Conservation (phyloP, 1,140 invertebrate species). For the Idris sp. region DNA sequence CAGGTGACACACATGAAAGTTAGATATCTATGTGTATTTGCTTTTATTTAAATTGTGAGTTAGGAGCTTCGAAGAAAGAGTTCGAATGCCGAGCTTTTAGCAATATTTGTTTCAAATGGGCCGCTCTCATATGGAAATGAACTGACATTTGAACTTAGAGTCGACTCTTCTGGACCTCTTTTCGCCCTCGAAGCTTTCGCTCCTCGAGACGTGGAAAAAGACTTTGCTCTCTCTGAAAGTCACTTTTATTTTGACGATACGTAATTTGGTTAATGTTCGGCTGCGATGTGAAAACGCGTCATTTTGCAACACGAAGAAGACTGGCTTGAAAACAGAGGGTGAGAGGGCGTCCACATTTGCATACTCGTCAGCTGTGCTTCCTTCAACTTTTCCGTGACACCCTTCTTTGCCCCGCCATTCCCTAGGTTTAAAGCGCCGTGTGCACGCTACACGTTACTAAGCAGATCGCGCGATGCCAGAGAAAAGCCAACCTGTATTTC, state of each 20-base stretch:
- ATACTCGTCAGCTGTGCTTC: slow-evolving; percentile 79
- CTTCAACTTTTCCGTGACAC: slow-evolving; percentile 78
- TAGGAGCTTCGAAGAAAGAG: slow-evolving; percentile 68
- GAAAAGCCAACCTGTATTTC: slow-evolving; percentile 75
- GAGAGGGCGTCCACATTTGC: slow-evolving; percentile 72
- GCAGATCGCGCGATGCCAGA: slow-evolving; percentile 42
- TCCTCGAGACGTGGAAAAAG: slow-evolving; percentile 2
- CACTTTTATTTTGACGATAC: slow-evolving; percentile 19
- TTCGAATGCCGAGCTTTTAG: slow-evolving; percentile 71
- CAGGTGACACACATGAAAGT: too few species aligned
- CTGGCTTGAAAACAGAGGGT: slow-evolving; percentile 53
- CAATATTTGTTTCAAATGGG: slow-evolving; percentile 78
- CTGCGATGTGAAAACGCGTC: slow-evolving; percentile 59
- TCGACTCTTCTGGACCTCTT: slow-evolving; percentile 64
- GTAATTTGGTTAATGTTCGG: slow-evolving; percentile 58
- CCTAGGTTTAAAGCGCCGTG: slow-evolving; percentile 60
- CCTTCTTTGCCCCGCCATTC: slow-evolving; percentile 28
- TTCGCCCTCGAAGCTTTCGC: slow-evolving; percentile 44
- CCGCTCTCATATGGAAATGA: slow-evolving; percentile 78
- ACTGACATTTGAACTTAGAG: slow-evolving; percentile 44
- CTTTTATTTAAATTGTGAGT: slow-evolving; percentile 80
- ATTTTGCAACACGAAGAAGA: slow-evolving; percentile 57
- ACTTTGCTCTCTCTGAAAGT: background rate
- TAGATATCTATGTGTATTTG: slow-evolving; percentile 76
- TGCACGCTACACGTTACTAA: slow-evolving; percentile 59